These are phyloP conservation scores for Ophiodon elongatus DNA, from an alignment of 2,113 vertebrate species.

Conservation along the genomic window DNA sequence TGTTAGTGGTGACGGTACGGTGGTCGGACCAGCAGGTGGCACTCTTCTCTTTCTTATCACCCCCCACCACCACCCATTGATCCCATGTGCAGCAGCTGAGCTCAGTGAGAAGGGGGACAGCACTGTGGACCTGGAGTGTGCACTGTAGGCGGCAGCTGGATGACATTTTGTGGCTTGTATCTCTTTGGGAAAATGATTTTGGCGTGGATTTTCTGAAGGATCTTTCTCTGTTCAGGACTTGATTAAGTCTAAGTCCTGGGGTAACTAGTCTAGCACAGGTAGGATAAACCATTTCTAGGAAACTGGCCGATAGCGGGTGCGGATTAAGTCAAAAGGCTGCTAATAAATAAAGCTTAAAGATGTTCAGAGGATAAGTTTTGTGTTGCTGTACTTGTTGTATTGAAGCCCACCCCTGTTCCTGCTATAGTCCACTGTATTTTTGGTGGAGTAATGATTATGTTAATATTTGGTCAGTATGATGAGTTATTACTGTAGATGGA, in stretches of 20 bases:
- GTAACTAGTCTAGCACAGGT: background rate
- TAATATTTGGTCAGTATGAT: background rate
- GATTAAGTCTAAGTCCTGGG: constrained; percentile 11
- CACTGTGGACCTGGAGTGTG: background rate
- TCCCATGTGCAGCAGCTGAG: constrained; percentile 6
- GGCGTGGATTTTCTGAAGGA: constrained; percentile 5
- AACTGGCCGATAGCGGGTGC: background rate
- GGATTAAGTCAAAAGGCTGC: background rate
- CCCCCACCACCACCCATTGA: background rate
- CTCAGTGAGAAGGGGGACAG: background rate
- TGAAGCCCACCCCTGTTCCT: no score
- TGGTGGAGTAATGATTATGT: background rate
- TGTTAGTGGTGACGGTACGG: constrained; percentile 42
- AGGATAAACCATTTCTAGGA: background rate
- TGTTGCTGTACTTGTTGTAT: no score
- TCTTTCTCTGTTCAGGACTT: background rate
- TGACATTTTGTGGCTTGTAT: background rate
- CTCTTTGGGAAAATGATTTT: constrained; percentile 15
- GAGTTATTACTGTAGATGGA: background rate
- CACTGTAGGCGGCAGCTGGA: background rate
- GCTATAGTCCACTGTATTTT: background rate
- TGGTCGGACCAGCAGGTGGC: constrained; percentile 82
- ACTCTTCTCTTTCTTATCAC: constrained; percentile 58
- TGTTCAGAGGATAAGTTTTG: background rate
- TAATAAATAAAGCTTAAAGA: background rate